These are phyloP conservation scores for Pantherophis vulpinus DNA, from an alignment of 2,797 vertebrate species.

Conservation along the genomic window DNA sequence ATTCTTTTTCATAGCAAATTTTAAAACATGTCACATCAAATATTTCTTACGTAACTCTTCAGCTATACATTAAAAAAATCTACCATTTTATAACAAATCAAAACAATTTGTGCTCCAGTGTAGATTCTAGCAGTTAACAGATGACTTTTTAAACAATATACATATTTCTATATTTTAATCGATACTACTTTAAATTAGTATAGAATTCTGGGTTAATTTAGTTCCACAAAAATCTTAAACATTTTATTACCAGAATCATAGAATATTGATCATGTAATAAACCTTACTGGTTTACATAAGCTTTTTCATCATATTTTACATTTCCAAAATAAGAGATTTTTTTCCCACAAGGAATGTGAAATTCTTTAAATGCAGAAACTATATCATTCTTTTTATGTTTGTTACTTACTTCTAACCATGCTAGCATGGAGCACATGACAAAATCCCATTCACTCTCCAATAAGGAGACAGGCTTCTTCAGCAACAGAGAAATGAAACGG, in stretches of 20 bases:
- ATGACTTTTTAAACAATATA: background rate
- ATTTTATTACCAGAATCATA: background rate
- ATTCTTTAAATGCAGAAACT: background rate
- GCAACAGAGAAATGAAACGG: conserved; percentile 82
- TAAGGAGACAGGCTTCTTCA: conserved; percentile 75
- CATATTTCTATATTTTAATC: background rate
- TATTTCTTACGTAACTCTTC: background rate
- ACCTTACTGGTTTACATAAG: background rate
- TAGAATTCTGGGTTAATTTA: background rate
- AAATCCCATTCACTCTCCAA: conserved; percentile 90
- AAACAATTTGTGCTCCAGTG: background rate
- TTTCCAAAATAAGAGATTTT: conserved; percentile 23
- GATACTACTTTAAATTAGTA: background rate
- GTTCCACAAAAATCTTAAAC: background rate
- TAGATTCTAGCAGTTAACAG: background rate
- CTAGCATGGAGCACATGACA: conserved; percentile 90
- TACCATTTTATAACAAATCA: background rate
- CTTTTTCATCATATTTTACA: background rate
- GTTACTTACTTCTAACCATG: conserved; percentile 88
- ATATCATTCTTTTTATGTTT: background rate
- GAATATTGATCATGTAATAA: background rate
- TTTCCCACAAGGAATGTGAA: background rate
- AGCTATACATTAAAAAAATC: background rate
- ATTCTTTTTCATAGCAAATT: background rate
- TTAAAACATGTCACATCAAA: background rate